Base-by-base conservation (phyloP, 2,797 vertebrate species). In the Capromys pilorides region DNA sequence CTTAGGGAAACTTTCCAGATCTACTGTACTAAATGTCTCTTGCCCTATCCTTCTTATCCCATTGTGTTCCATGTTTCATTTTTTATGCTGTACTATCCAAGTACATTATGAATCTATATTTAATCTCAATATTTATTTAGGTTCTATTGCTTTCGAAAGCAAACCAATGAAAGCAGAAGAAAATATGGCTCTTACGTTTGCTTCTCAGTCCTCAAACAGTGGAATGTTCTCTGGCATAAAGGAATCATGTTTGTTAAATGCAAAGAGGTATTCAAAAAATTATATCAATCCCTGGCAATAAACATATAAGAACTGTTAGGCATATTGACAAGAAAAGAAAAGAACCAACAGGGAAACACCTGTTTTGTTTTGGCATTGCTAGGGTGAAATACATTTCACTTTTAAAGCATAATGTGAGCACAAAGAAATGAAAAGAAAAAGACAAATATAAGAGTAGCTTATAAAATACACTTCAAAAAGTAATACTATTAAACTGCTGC, bases 381-480 rank as follows among this genome's bases (percentile, higher is more conserved):
- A 79, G 18, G 10, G 31, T 83, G 26, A 93, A 91, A 86, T 73
- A 1, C 6, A 73, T 77, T 79, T 89, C 86, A 71, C 24, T 77
- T 91, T 80, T 39, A 24, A 83, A 86, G 82, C 18, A 64, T 28
- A 86, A 80, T 93, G 54, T 77, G 8, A 94, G 2, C 39, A 39
- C 88, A 64, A 86, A 86, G 24, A 93, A 51, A 28, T 88, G 81
- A 71, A 73, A 84, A 61, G 33, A 82, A 83, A 91, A 82, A 95
- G 19, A 41, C 41, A 86, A 21, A 2, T 2, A 2, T 92, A 3
- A 92, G 18, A 5, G 66, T 21, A 45, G 19, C 36, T 92, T 92
- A 62, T 31, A 66, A 93, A 92, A 86, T 57, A 6, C 87, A 86
- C 69, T 36, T 36, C 81, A 81, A 57, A 24, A 64, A 71, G 69